A percentile compares a stretch with the other conserved stretches of the same genome.
Conservation (phyloP, 2,888 invertebrate species). For the Sylvicola fuscatus region DNA sequence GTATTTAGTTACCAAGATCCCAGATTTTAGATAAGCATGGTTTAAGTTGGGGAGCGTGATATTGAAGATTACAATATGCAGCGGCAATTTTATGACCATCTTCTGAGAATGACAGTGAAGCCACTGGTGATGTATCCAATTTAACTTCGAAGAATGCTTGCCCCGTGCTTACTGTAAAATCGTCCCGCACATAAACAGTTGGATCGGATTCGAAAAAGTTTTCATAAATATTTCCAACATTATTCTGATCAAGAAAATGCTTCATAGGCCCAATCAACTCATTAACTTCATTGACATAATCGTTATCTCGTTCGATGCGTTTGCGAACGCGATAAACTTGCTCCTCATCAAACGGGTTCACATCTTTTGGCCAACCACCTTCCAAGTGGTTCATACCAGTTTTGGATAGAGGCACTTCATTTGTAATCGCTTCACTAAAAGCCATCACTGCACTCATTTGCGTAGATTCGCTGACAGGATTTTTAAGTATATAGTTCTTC, state of each 20-base stretch:
- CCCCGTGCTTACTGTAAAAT: not conserved
- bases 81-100: slow-evolving; percentile 51
- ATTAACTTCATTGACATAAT: slow-evolving; percentile 35
- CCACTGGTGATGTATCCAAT: no score
- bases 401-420: no score
- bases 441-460: slow-evolving; percentile 36
- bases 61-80: slow-evolving; percentile 55
- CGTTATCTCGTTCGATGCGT: slow-evolving; percentile 59
- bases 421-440: slow-evolving; percentile 15
- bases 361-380: slow-evolving; percentile 71
- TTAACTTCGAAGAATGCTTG: not conserved
- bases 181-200: not conserved
- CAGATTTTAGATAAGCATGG: slow-evolving; percentile 40
- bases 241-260: slow-evolving; percentile 53
- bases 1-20: slow-evolving; percentile 42
- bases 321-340: slow-evolving; percentile 50
- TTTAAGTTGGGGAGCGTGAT: slow-evolving; percentile 35
- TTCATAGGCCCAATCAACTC: slow-evolving; percentile 29
- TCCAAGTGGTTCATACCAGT: slow-evolving; percentile 49
- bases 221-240: slow-evolving; percentile 60
- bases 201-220: slow-evolving; percentile 39
- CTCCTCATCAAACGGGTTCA: slow-evolving; percentile 41
- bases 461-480: slow-evolving; percentile 38
- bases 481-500: slow-evolving; percentile 33
- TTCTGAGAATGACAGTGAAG: no score